Base-by-base conservation (phyloP, 1,140 invertebrate species). In the Sycophaga agraensis region DNA sequence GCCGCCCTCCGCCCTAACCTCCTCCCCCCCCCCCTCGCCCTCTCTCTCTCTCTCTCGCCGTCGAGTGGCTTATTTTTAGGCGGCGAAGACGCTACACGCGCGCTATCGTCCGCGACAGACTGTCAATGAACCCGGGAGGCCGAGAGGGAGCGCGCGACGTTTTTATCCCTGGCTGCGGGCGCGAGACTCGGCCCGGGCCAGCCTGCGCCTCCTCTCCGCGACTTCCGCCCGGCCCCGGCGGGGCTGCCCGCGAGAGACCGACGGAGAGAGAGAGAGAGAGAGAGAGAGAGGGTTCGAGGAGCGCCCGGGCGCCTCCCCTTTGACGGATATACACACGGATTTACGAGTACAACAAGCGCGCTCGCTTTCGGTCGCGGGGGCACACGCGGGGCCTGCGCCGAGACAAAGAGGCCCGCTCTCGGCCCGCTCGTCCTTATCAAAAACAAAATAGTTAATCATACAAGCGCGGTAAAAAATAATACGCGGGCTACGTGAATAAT, bases 291-390 rank as follows among this genome's bases (percentile, higher is more conserved):
- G 11, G 28, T 6, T 17, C 2, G 4, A 19, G 2, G 24, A 8
- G 21, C 40, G n/a, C 45, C 22, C 24, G 22, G 24, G n/a, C 45
- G 42, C 42, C 11, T 37, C 35, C 16, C 49, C 37, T 39, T 24
- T 6, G 4, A 6, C 11, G 28, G 28, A 31, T 65, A 62, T 68
- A 68, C 56, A 67, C 56, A 69, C 53, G 43, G 31, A 62, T 68
- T n/a, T n/a, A 63, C 35, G 35, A 14, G 8, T 24, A 48, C 12
- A 55, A 43, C 48, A 40, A 42, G 28, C 24, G 48, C 48, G 49
- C 50, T 66, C 48, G 53, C 58, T 68, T n/a, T n/a, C n/a, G n/a
- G n/a, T n/a, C 34, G 37, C 34, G 58, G 54, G 39, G 22, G 16
- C 39, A 31, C 26, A 3, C 26, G 9, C 26, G 4, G 1, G 14